Conservation (phyloP, 2,113 vertebrate species). For the Pangasianodon gigas region DNA sequence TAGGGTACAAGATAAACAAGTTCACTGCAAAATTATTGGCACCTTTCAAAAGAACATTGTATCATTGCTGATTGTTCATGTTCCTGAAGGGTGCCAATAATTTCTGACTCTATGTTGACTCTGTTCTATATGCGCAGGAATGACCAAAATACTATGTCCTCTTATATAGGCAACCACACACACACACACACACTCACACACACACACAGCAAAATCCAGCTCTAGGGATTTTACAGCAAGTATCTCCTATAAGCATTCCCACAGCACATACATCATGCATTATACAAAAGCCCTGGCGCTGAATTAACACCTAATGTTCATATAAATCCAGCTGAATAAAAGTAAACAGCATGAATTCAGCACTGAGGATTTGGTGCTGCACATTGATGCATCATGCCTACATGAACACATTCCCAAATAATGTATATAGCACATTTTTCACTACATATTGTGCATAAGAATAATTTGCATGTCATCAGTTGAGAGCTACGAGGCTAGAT, state of each 20-base stretch:
- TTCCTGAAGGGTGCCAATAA: neutral
- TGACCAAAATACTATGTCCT: neutral
- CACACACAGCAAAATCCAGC: slow-evolving; percentile 7
- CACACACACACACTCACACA: neutral
- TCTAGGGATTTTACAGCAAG: neutral
- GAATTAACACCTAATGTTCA: neutral
- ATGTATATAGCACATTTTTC: neutral
- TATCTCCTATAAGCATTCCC: neutral
- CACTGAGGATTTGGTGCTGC: neutral
- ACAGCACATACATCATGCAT: neutral
- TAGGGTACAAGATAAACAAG: neutral
- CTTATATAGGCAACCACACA: neutral
- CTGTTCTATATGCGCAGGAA: neutral
- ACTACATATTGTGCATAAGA: neutral
- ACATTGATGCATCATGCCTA: neutral
- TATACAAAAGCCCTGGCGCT: neutral
- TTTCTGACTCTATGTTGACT: no score
- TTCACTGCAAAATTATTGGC: neutral
- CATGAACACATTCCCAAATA: neutral
- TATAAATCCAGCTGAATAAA: neutral
- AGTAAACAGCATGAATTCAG: neutral
- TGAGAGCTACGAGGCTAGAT: neutral
- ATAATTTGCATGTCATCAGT: no score
- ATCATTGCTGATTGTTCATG: neutral
- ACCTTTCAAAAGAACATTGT: neutral